Evolutionary conservation across 2,797 vertebrate species (phyloP).

Genomic region (Acanthurus lineatus): DNA sequence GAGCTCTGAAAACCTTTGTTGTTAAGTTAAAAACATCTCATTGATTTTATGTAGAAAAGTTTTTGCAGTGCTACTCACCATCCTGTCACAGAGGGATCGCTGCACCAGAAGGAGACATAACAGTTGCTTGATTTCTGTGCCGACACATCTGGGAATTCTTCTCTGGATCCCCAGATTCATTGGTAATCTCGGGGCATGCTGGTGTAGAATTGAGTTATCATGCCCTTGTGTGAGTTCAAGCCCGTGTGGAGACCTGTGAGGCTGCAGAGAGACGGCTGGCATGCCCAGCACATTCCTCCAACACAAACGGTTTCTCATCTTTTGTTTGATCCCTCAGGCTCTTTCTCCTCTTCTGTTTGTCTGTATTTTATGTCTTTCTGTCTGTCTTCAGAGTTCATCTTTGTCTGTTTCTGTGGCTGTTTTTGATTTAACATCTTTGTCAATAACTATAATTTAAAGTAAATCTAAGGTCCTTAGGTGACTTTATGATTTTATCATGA

Average conservation of each 20-base stretch:
- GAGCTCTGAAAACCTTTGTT: background rate
- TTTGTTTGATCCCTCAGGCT: constrained; percentile 36
- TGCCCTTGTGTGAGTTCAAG: constrained; percentile 56
- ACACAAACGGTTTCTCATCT: constrained; percentile 14
- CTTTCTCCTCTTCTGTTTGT: constrained; percentile 16
- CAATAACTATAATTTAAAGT: constrained; percentile 44
- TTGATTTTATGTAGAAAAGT: background rate
- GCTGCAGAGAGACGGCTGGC: constrained; percentile 36
- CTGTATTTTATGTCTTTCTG: constrained; percentile 5
- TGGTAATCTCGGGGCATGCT: constrained; percentile 54
- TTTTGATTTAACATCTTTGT: constrained; percentile 32
- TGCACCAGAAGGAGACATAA: constrained; percentile 24
- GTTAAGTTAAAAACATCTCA: background rate
- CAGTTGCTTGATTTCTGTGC: constrained; percentile 48
- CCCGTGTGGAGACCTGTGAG: constrained; percentile 46
- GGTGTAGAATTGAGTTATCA: constrained; percentile 59
- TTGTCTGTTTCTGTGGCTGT: constrained; percentile 4
- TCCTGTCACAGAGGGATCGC: constrained; percentile 4
- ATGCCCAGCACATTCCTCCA: constrained; percentile 46
- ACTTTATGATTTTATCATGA: constrained; percentile 28
- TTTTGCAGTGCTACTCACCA: background rate
- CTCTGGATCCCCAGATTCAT: constrained; percentile 47
- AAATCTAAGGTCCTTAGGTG: constrained; percentile 3
- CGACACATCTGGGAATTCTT: constrained; percentile 68
- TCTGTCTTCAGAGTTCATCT: background rate